phyloP scores from a whole-genome alignment of 2,888 invertebrate genomes.

The Noctua comes region DNA sequence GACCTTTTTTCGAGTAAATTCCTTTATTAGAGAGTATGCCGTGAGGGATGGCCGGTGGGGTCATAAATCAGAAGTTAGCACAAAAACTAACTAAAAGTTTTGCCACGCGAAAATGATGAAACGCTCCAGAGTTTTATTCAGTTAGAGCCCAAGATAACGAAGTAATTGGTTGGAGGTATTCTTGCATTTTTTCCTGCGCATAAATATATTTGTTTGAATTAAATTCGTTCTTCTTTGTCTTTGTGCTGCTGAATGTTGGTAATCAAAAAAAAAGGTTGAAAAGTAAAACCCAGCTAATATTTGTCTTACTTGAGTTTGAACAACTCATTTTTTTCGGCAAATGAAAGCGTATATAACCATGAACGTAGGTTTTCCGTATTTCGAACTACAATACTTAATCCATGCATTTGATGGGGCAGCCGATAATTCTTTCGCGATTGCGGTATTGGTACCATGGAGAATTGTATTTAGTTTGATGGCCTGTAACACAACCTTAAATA shows the following conservation, averaged over 20 bases:
- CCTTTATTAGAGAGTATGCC: constrained; percentile 82
- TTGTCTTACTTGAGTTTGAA: background rate
- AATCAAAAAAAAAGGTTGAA: constrained; percentile 1
- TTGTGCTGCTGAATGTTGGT: constrained; percentile 16
- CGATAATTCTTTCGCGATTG: background rate
- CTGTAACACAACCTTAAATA: background rate
- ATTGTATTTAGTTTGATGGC: background rate
- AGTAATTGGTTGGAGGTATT: constrained; percentile 80
- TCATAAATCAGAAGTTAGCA: constrained; percentile 87
- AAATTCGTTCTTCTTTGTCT: constrained; percentile 26
- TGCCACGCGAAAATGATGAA: constrained; percentile 86
- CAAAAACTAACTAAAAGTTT: constrained; percentile 89
- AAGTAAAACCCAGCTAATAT: background rate
- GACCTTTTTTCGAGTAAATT: constrained; percentile 81
- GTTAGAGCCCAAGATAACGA: constrained; percentile 85
- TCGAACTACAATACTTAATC: background rate
- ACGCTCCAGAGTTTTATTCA: constrained; percentile 85
- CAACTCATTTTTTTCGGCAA: background rate
- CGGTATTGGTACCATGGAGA: background rate
- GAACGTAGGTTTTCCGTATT: background rate
- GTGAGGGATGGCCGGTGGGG: constrained; percentile 76
- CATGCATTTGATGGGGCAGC: background rate
- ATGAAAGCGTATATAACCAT: background rate
- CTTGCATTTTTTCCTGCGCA: constrained; percentile 52
- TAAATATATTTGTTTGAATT: constrained; percentile 55